Evolutionary conservation across 2,797 vertebrate genomes (phyloP), one percentile per base, ranked within the genome.

Genomic region (Falco naumanni): DNA sequence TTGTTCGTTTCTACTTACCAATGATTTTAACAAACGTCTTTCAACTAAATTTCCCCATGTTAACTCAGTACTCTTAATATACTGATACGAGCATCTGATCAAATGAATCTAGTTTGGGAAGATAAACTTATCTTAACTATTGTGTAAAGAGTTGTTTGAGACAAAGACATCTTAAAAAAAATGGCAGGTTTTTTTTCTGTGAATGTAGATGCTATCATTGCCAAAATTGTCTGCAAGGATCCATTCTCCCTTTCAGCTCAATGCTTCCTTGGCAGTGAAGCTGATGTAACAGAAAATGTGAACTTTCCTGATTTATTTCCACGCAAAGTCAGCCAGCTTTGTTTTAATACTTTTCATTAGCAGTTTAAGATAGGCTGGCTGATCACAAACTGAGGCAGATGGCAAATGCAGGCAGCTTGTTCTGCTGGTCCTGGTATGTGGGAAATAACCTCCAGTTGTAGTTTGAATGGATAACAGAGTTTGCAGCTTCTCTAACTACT

Each of bases 271-370:
- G 78, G 87, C 92, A 94, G 76, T 83, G 43, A 85, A 83, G 64
- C 2, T 54, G 33, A 86, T 86, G 69, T 78, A 93, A 51, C n/a
- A 93, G 76, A 93, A 90, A 84, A 75, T n/a, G 59, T 86, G 83
- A 95, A 91, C 94, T 86, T 84, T 84, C 72, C 66, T 90, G 57
- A 81, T 91, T 90, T 93, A 90, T 86, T 90, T 33, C 65, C 59
- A 61, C 4, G 47, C 37, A 68, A 87, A 88, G 80, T 88, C 93
- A 91, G 80, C 69, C 90, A 95, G 80, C 50, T 90, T 88, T 0
- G 0, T 86, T 95, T 93, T 93, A 94, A 95, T 72, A 81, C 88
- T 88, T 84, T 81, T 79, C 92, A 92, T 95, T 78, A 88, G 72
- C 45, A 81, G 83, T 80, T 95, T 80, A 76, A 74, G 85, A 87